These are phyloP conservation scores for Emys orbicularis DNA, from an alignment of 2,797 vertebrate genomes.

Conservation along the genomic window DNA sequence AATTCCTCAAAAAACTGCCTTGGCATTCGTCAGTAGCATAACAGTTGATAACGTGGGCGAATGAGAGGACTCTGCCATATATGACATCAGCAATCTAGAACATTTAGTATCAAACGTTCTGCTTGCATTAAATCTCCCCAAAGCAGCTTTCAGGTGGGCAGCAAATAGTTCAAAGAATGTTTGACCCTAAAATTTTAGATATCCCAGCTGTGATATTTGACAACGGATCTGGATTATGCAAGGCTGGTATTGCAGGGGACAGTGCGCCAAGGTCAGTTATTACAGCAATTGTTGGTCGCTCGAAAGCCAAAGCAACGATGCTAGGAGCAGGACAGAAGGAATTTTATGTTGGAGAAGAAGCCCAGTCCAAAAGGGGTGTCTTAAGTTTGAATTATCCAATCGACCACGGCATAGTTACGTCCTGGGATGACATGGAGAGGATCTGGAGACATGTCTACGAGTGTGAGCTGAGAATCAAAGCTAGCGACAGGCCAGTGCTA, in stretches of 20 bases:
- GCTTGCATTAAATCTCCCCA: neutral
- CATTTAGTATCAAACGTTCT: neutral
- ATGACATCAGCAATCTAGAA: neutral
- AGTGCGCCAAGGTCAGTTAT: constrained; percentile 48
- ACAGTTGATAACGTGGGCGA: neutral
- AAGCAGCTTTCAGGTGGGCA: neutral
- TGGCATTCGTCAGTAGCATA: neutral
- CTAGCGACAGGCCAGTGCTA: constrained; percentile 37
- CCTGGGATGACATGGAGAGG: constrained; percentile 62
- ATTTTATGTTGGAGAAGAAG: constrained; percentile 57
- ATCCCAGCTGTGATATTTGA: constrained; percentile 63
- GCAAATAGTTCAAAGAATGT: fast-evolving
- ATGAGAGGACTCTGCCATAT: neutral
- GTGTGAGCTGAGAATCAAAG: constrained; percentile 39
- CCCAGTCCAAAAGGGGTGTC: constrained; percentile 35
- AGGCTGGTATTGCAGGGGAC: constrained; percentile 44
- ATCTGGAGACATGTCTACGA: constrained; percentile 58
- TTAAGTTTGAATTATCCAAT: constrained; percentile 47
- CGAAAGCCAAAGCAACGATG: constrained; percentile 27
- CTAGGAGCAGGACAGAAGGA: constrained; percentile 47
- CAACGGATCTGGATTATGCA: constrained; percentile 60
- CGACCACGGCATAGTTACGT: constrained; percentile 49
- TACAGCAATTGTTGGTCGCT: constrained; percentile 28
- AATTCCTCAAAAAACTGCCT: neutral
- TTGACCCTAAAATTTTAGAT: neutral